Conservation (phyloP, 2,888 invertebrate genomes). For the Thera obeliscata region DNA sequence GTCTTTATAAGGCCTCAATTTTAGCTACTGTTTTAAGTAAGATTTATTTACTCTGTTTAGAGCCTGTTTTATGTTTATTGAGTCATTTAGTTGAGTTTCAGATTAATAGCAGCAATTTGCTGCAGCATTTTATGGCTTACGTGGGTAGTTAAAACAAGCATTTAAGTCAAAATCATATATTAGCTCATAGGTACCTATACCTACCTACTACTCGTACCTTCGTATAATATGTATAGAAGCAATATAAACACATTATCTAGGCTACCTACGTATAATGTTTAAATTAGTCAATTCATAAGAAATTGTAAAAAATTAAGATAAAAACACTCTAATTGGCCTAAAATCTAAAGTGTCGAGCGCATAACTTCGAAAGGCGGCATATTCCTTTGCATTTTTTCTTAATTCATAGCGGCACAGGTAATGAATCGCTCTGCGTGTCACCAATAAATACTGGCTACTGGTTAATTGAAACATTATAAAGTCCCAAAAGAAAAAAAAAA, state of each 20-base stretch:
- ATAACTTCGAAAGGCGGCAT: slow-evolving; percentile 56
- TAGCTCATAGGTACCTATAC: not conserved
- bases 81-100: not conserved
- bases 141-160: not conserved
- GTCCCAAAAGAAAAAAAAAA: slow-evolving; percentile 27
- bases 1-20: slow-evolving; percentile 33
- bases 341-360: slow-evolving; percentile 41
- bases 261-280: not conserved
- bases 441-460: slow-evolving; percentile 82
- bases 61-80: slow-evolving; percentile 19
- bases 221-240: too few relatives aligned
- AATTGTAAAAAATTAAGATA: slow-evolving; percentile 17
- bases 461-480: slow-evolving; percentile 83
- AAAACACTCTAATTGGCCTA: slow-evolving; percentile 32
- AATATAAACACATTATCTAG: too few relatives aligned
- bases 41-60: not conserved
- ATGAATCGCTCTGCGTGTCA: slow-evolving; percentile 70
- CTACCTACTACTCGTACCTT: not conserved
- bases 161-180: not conserved
- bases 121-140: not conserved
- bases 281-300: not conserved
- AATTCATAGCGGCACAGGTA: slow-evolving; percentile 63
- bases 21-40: slow-evolving; percentile 30
- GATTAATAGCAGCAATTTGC: slow-evolving; percentile 3
- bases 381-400: slow-evolving; percentile 61